Evolutionary conservation across 2,888 invertebrate genomes (phyloP), one percentile per base, ranked within the genome.

Genomic region (Muscina levida): DNA sequence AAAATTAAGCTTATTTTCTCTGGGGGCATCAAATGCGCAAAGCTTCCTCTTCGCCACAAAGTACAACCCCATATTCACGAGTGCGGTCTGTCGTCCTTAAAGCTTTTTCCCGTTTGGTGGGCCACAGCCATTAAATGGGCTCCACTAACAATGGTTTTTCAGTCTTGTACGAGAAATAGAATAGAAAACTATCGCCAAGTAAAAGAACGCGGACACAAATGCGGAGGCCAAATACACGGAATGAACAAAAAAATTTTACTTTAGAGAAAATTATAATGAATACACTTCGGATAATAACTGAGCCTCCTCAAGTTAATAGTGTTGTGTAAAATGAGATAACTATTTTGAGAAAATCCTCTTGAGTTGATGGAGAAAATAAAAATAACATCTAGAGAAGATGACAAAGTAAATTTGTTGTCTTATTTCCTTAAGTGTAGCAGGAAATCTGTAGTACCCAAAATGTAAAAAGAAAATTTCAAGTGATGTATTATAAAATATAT

Each of bases 131-230:
- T 46, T n/a, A 19, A 56, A 72, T 44, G 48, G 42, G 42, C 31
- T 31, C 31, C 31, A 71, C 37, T 71, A 66, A 66, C 11, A 44
- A 74, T 59, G 53, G 66, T 15, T 72, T 44, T 72, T 74, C 46
- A 81, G 81, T 81, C 81, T 71, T 72, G 59, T 62, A 53, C 67
- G 71, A 71, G 74, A 39, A 74, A 68, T 72, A 74, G 74, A 59
- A 71, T 72, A 81, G 66, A 72, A 72, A 74, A 48, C 67, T 67
- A 70, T 56, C 48, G 19, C 19, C 19, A 37, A 44, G 71, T 48
- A 71, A 19, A 37, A 19, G 48, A 51, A 48, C 24, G 37, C 26
- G 62, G 42, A 24, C 65, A 44, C 37, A 44, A 39, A 57, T 46
- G 44, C 81, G 81, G 80, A 70, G 31, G 31, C 17, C 79, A 79